A percentile compares a stretch with the other conserved stretches of the same genome.
Evolutionary conservation across 1,140 invertebrate genomes (phyloP).

Genomic region (Aphelinus certus): DNA sequence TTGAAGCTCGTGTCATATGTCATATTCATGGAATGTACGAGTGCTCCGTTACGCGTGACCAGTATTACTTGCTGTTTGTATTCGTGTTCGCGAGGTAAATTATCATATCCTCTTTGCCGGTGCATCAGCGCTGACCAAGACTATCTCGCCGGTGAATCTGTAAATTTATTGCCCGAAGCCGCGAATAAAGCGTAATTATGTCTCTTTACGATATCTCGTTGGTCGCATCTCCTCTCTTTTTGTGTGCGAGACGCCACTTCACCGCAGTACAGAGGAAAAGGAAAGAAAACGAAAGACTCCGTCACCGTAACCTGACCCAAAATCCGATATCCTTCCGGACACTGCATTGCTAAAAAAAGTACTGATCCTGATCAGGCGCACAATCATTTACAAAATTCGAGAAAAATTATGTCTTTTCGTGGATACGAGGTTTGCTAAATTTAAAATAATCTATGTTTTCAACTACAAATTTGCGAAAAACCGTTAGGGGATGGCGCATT

Average conservation of each 20-base stretch:
- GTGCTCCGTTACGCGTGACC: no score
- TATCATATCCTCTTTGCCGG: slow-evolving; percentile 48
- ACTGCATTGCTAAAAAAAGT: no score
- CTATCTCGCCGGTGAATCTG: slow-evolving; percentile 56
- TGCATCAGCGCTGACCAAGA: slow-evolving; percentile 25
- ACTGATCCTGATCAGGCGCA: no score
- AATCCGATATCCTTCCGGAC: slow-evolving; percentile 2
- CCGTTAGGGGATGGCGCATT: no score
- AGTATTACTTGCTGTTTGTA: slow-evolving; percentile 22
- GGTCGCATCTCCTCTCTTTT: slow-evolving; percentile 8
- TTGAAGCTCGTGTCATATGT: no score
- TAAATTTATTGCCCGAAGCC: slow-evolving; percentile 56
- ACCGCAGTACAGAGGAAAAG: slow-evolving; percentile 21
- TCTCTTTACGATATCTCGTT: slow-evolving; percentile 51
- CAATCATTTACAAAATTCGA: no score
- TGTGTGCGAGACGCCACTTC: slow-evolving; percentile 34
- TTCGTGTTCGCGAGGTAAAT: slow-evolving; percentile 45
- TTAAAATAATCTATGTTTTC: no score
- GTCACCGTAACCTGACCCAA: slow-evolving; percentile 12
- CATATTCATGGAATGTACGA: no score
- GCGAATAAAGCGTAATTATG: slow-evolving; percentile 61
- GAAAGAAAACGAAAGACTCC: background rate
- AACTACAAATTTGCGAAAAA: no score
- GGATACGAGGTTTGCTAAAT: no score
- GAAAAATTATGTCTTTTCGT: no score